Percentiles rank a stretch among this genome's conserved stretches.
Evolutionary conservation across 2,113 vertebrate species (phyloP).

Genomic region (Oreochromis spilurus): DNA sequence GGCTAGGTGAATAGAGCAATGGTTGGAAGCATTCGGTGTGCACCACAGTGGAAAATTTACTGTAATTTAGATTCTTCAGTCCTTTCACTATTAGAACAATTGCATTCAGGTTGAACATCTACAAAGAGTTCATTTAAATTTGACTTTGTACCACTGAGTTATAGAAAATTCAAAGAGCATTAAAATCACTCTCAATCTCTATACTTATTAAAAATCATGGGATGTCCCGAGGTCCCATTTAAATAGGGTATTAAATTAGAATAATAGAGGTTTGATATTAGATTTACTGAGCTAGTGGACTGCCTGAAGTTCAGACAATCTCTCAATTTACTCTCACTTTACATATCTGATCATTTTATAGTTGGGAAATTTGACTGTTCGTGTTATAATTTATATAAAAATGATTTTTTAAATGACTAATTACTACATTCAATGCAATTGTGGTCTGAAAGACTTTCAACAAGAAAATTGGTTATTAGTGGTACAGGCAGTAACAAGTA

Average conservation of each 20-base stretch:
- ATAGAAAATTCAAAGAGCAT: slow-evolving; percentile 28
- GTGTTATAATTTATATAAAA: slow-evolving; percentile 15
- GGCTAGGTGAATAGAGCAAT: neutral
- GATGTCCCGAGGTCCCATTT: slow-evolving; percentile 51
- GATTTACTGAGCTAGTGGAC: slow-evolving; percentile 37
- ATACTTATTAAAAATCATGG: slow-evolving; percentile 52
- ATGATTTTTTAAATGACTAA: slow-evolving; percentile 23
- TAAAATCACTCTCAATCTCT: slow-evolving; percentile 39
- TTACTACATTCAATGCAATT: neutral
- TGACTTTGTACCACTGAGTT: neutral
- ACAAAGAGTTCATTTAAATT: slow-evolving; percentile 31
- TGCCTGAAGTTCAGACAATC: slow-evolving; percentile 39
- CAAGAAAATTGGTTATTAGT: neutral
- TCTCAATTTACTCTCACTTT: slow-evolving; percentile 36
- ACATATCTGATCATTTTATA: slow-evolving; percentile 35
- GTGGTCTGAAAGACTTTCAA: neutral
- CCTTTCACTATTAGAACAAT: neutral
- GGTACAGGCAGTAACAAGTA: neutral
- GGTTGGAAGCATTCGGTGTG: neutral
- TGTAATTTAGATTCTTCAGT: neutral
- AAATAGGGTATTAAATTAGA: slow-evolving; percentile 62
- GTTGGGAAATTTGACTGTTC: slow-evolving; percentile 4
- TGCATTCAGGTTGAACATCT: neutral
- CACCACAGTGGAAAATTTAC: neutral
- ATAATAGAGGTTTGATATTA: slow-evolving; percentile 60